These are phyloP conservation scores for Epizoanthus stellaris DNA, from an alignment of 92 coral and sea anemone species.

Conservation along the genomic window DNA sequence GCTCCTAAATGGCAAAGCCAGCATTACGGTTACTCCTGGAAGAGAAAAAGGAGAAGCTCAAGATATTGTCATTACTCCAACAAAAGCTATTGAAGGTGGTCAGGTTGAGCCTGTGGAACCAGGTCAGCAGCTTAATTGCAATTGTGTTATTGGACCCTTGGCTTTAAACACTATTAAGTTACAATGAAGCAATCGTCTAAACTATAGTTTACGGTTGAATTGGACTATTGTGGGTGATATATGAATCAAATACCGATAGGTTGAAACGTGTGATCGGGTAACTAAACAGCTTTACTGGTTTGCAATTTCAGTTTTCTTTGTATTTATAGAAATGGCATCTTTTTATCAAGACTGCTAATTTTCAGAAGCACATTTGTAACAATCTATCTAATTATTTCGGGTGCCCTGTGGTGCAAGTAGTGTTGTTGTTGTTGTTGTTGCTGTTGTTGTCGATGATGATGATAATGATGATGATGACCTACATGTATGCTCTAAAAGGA, in stretches of 20 bases:
- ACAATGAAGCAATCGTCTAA: background rate
- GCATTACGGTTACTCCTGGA: constrained; percentile 68
- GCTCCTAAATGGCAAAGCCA: constrained; percentile 66
- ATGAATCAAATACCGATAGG: too few species aligned
- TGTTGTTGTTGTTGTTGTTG: too few species aligned
- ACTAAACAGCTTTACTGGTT: background rate
- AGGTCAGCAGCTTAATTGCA: background rate
- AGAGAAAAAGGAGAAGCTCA: constrained; percentile 75
- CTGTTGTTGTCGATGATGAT: too few species aligned
- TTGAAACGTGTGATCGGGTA: too few species aligned
- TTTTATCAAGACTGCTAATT: too few species aligned
- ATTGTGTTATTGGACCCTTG: background rate
- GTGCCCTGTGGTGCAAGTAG: too few species aligned
- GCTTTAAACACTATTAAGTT: background rate
- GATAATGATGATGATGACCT: too few species aligned
- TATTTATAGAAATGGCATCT: background rate
- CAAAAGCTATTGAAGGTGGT: constrained; percentile 37
- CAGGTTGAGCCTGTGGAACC: constrained; percentile 29
- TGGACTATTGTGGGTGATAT: too few species aligned
- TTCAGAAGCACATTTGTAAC: too few species aligned
- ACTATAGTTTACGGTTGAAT: too few species aligned
- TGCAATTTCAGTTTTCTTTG: background rate
- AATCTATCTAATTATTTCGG: too few species aligned
- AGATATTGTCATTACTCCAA: constrained; percentile 48
- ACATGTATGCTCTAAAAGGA: too few species aligned